Base-by-base conservation (phyloP, 2,888 invertebrate genomes). In the Osedax fenrisi region DNA sequence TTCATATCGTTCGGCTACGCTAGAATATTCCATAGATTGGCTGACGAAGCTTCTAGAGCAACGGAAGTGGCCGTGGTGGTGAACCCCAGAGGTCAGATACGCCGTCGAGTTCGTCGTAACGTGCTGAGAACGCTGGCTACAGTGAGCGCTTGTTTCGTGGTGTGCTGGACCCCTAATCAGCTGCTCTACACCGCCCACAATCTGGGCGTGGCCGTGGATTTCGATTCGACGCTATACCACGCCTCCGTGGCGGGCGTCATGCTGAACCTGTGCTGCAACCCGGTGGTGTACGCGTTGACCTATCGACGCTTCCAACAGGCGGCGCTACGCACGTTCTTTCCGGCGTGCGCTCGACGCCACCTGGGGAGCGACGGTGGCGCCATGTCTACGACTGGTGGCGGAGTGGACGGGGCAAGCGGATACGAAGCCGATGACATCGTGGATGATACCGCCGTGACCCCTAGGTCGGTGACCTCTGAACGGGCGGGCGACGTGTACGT, bases 151-250 rank as follows among this genome's bases (percentile, higher is more conserved):
- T 13, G 2, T 2, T 3, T 68, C 26, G 68, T 68, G 17, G 26
- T 68, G 25, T 68, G 68, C 23, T 68, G 68, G 68, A 68, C 27
- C 25, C 68, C 68, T 17, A 68, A 68, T 17, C 25, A 68, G 26
- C 13, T 68, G 26, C 25, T 68, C 26, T 25, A 26, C 10, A 26
- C 21, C 23, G 26, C 26, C 25, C 26, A 22, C 68, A 68, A 2
- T n/a, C 10, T 68, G 17, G 68, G 68, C 22, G 26, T 13, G 5
- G 1, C 26, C 2, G 17, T 10, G 17, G 10, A 10, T 5, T 41
- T 41, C 41, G 17, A 5, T 17, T 10, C 10, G 5, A 5, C 41
- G 41, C 17, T 10, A 5, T 68, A 17, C n/a, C 27, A 68, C 68
- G 21, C 26, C 25, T 13, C 17, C 2, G n/a, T 68, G 2, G 25